These are phyloP conservation scores for Pollenia griseotomentosa DNA, from an alignment of 2,888 invertebrate species.

Conservation along the genomic window DNA sequence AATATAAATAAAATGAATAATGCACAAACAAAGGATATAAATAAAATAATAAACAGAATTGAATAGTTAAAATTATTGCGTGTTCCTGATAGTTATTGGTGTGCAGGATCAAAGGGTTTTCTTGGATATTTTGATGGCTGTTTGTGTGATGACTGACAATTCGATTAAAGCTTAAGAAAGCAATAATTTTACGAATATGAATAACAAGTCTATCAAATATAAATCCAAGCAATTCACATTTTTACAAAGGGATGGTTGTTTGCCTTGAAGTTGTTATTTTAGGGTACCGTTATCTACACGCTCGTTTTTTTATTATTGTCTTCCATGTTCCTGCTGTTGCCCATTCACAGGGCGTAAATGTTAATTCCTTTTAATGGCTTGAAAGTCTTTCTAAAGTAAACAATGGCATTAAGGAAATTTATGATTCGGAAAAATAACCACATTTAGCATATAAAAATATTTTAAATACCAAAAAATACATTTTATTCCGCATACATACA, in stretches of 20 bases:
- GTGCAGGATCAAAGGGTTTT: not conserved
- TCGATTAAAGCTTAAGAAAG: slow-evolving; percentile 26
- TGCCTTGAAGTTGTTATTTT: not conserved
- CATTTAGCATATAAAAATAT: slow-evolving; percentile 69
- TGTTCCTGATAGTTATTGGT: slow-evolving; percentile 6
- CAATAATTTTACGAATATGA: slow-evolving; percentile 2
- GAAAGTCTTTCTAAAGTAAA: slow-evolving; percentile 65
- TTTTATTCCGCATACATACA: not conserved
- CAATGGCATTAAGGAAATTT: slow-evolving; percentile 71
- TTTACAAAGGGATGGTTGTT: slow-evolving; percentile 25
- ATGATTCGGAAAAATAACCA: slow-evolving; percentile 69
- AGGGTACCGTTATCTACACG: not conserved
- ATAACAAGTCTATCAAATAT: not conserved
- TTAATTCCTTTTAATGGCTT: slow-evolving; percentile 70
- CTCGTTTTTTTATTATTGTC: not conserved
- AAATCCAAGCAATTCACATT: not conserved
- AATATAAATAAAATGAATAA: not conserved
- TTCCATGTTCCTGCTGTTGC: slow-evolving; percentile 11
- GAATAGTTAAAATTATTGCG: slow-evolving; percentile 27
- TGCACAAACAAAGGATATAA: not conserved
- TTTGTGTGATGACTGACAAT: slow-evolving; percentile 5
- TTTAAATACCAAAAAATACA: slow-evolving; percentile 59
- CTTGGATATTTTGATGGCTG: not conserved
- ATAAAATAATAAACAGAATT: slow-evolving; percentile 15
- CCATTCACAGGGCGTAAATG: slow-evolving; percentile 43